A percentile compares a stretch with the other conserved stretches of the same genome.
These are phyloP conservation scores for Squalus acanthias DNA, from an alignment of 2,797 vertebrate species.

Conservation along the genomic window DNA sequence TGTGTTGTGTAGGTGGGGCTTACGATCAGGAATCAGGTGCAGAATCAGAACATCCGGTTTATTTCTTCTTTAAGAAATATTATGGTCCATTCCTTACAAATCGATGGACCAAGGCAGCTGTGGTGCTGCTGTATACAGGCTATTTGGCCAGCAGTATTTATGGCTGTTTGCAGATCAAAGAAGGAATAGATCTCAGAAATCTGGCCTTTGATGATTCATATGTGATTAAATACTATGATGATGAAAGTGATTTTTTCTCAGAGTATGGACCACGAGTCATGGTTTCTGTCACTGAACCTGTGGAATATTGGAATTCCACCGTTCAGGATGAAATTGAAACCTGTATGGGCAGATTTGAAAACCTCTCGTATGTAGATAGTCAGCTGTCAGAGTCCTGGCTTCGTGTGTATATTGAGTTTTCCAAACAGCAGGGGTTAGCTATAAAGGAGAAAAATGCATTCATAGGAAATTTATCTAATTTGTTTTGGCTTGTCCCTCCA, in stretches of 20 bases:
- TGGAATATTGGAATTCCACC: constrained; percentile 63
- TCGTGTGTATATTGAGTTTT: constrained; percentile 50
- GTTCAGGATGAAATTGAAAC: constrained; percentile 50
- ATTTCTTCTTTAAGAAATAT: constrained; percentile 57
- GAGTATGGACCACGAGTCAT: constrained; percentile 44
- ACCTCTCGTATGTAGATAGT: constrained; percentile 50
- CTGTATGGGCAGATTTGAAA: constrained; percentile 61
- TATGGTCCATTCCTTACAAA: constrained; percentile 65
- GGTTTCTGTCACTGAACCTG: constrained; percentile 58
- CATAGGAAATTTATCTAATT: constrained; percentile 44
- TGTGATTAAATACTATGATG: constrained; percentile 59
- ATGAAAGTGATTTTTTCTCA: constrained; percentile 60
- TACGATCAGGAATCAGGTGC: constrained; percentile 46
- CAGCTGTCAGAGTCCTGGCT: constrained; percentile 67
- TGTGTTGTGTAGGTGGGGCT: constrained; percentile 56
- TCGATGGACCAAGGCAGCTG: constrained; percentile 50
- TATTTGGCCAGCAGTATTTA: constrained; percentile 62
- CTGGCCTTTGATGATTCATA: constrained; percentile 71
- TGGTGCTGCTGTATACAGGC: constrained; percentile 55
- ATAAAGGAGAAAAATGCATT: constrained; percentile 53
- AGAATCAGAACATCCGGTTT: constrained; percentile 52
- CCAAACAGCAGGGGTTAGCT: accelerated
- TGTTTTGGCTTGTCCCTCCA: constrained; percentile 45
- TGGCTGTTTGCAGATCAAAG: constrained; percentile 60
- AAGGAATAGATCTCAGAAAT: constrained; percentile 69